phyloP scores from a whole-genome alignment of 2,113 vertebrate genomes.

The Dissostichus mawsoni region DNA sequence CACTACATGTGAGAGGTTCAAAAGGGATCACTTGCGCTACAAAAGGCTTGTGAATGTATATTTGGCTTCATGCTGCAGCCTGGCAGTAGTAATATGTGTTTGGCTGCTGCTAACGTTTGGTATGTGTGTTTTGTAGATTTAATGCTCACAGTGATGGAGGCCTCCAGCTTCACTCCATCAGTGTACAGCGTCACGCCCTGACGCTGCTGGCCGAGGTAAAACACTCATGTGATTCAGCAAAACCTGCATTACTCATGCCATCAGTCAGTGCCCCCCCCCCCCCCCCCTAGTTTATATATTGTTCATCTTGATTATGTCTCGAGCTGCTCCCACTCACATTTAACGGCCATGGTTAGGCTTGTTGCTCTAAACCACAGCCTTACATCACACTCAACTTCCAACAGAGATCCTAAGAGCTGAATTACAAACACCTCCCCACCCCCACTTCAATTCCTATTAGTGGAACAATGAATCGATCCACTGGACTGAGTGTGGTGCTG shows the following conservation, averaged over 20 bases:
- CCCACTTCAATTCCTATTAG: constrained; percentile 27
- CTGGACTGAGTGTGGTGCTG: constrained; percentile 4
- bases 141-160: constrained; percentile 97
- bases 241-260: constrained; percentile 10
- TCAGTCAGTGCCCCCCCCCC: constrained; percentile 18
- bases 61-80: constrained; percentile 12
- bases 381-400: constrained; percentile 8
- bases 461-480: constrained; percentile 40
- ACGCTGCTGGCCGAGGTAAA: constrained; percentile 97
- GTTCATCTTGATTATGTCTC: constrained; percentile 19
- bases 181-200: constrained; percentile 98
- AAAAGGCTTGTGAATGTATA: neutral
- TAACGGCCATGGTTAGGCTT: constrained; percentile 17
- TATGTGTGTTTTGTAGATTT: constrained; percentile 87
- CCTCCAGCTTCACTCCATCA: constrained; percentile 95
- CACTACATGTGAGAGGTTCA: neutral
- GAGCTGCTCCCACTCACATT: constrained; percentile 26
- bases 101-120: constrained; percentile 54
- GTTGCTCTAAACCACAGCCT: constrained; percentile 4
- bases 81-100: constrained; percentile 13
- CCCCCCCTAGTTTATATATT: neutral
- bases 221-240: constrained; percentile 18
- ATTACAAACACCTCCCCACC: constrained; percentile 18
- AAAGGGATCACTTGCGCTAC: neutral
- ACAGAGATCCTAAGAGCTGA: constrained; percentile 39